Evolutionary conservation across 2,797 vertebrate genomes (phyloP).

Genomic region (Pseudomugil tenellus): DNA sequence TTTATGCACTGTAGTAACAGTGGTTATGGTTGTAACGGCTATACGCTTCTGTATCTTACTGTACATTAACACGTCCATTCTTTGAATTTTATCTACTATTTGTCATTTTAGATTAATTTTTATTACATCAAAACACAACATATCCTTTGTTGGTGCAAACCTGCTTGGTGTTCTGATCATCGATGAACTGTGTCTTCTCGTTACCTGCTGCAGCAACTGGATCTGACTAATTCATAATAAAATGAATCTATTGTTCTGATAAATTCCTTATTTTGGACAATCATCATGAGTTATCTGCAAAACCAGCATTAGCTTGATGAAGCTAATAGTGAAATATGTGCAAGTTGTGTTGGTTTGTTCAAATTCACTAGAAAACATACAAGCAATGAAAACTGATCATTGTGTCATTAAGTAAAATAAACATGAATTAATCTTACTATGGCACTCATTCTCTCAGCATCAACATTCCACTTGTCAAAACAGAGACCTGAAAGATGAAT

Average conservation of each 20-base stretch:
- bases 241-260: background rate
- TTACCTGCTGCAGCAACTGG: too few species aligned
- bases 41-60: too few species aligned
- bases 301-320: background rate
- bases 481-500: conserved; percentile 16
- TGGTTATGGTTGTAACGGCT: too few species aligned
- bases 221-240: too few species aligned
- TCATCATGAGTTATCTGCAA: background rate
- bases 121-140: too few species aligned
- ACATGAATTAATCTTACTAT: background rate
- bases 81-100: too few species aligned
- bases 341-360: background rate
- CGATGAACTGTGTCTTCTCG: too few species aligned
- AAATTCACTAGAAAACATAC: background rate
- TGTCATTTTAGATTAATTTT: too few species aligned
- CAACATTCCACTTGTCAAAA: conserved; percentile 13
- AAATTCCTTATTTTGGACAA: background rate
- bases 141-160: too few species aligned
- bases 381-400: background rate
- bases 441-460: background rate
- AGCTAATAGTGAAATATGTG: background rate
- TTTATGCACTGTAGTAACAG: too few species aligned
- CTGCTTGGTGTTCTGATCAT: too few species aligned
- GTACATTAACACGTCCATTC: too few species aligned
- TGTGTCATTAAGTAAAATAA: background rate